Conservation (phyloP, 2,888 invertebrate species). For the Agrotis puta region DNA sequence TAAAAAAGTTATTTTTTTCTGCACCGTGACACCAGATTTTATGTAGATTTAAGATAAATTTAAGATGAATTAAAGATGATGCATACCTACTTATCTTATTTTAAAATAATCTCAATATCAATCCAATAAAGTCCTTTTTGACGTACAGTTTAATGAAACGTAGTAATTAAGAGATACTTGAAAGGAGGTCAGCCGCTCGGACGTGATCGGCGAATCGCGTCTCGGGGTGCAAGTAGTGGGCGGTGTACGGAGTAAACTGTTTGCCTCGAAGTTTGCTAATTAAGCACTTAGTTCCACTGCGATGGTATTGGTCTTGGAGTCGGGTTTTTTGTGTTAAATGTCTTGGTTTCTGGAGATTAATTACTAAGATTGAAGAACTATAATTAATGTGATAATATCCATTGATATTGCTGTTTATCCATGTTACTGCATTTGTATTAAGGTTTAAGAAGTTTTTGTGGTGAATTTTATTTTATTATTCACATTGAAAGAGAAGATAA, state of each 20-base stretch:
- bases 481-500: background rate
- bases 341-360: conserved; percentile 21
- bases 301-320: conserved; percentile 29
- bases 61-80: too few species aligned
- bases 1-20: too few species aligned
- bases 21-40: too few species aligned
- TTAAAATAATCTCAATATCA: conserved; percentile 1
- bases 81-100: too few species aligned
- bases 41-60: too few species aligned
- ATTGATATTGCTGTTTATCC: background rate
- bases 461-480: background rate
- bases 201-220: conserved; percentile 21
- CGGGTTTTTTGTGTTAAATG: conserved; percentile 33
- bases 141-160: conserved; percentile 26
- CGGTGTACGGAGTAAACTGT: conserved; percentile 11
- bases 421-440: background rate
- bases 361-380: conserved; percentile 8
- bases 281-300: conserved; percentile 37
- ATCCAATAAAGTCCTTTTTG: conserved; percentile 1
- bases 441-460: background rate
- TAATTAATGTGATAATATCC: background rate
- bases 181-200: conserved; percentile 29
- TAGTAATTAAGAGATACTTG: conserved; percentile 43
- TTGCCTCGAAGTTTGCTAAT: conserved; percentile 51
- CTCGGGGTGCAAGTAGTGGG: conserved; percentile 27